Conservation (phyloP, 2,113 vertebrate species). For the Ursus arctos region DNA sequence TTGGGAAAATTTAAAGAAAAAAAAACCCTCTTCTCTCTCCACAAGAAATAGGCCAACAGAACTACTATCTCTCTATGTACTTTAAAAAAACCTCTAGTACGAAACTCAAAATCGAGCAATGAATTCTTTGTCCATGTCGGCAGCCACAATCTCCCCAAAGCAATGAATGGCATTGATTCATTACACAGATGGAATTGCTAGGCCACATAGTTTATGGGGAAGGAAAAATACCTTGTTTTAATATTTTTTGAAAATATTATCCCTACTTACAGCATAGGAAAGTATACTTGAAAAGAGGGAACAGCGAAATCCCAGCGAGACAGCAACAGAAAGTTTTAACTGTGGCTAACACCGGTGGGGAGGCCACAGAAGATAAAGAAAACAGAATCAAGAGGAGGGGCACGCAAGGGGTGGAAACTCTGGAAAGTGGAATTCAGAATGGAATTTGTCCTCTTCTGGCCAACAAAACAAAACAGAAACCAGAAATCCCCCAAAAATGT, state of each 20-base stretch:
- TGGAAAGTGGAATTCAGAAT: background rate
- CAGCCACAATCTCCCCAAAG: slow-evolving; percentile 69
- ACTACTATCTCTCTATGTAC: slow-evolving; percentile 65
- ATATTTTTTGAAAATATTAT: slow-evolving; percentile 79
- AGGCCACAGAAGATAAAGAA: slow-evolving; percentile 28
- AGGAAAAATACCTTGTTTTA: slow-evolving; percentile 78
- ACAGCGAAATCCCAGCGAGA: slow-evolving; percentile 51
- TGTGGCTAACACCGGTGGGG: background rate
- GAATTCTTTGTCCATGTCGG: slow-evolving; percentile 73
- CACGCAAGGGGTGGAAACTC: background rate
- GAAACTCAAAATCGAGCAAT: slow-evolving; percentile 73
- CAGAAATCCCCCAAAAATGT: slow-evolving; percentile 28
- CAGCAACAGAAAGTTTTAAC: background rate
- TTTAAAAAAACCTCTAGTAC: slow-evolving; percentile 41
- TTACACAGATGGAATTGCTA: slow-evolving; percentile 41
- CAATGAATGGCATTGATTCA: slow-evolving; percentile 79
- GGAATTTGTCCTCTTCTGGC: background rate
- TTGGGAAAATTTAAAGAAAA: slow-evolving; percentile 42
- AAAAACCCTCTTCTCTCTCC: background rate
- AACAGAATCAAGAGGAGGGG: background rate
- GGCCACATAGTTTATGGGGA: slow-evolving; percentile 69
- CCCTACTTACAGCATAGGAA: slow-evolving; percentile 54
- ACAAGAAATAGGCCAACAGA: slow-evolving; percentile 66
- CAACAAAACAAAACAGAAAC: background rate
- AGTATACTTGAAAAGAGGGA: slow-evolving; percentile 26